phyloP scores from a whole-genome alignment of 1,140 invertebrate genomes.

The Trachelipus rathkii region DNA sequence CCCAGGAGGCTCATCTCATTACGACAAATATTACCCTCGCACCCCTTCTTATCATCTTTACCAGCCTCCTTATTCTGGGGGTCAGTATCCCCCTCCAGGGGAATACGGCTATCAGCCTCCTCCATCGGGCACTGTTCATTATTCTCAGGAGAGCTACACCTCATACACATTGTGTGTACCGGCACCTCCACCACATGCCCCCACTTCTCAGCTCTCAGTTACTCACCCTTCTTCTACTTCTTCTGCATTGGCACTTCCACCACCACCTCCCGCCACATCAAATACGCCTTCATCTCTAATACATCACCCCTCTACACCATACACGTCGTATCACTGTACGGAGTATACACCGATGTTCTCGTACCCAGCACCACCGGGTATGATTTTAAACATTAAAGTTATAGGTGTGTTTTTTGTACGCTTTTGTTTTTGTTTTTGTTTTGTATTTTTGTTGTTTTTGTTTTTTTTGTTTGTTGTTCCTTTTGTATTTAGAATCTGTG shows the following conservation, averaged over 20 bases:
- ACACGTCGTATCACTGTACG: constrained; percentile 44
- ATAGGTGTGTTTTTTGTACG: constrained; percentile 42
- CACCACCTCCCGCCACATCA: constrained; percentile 16
- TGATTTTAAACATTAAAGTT: constrained; percentile 43
- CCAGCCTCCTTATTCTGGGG: constrained; percentile 35
- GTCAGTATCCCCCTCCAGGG: constrained; percentile 37
- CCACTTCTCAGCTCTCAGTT: constrained; percentile 38
- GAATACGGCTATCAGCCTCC: constrained; percentile 39
- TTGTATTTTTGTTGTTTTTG: constrained; percentile 18
- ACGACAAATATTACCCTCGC: constrained; percentile 40
- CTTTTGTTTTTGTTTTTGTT: constrained; percentile 26
- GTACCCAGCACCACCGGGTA: constrained; percentile 39
- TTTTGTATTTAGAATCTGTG: neutral
- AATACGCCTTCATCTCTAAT: neutral
- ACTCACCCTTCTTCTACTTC: constrained; percentile 23
- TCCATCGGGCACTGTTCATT: constrained; percentile 40
- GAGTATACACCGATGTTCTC: constrained; percentile 36
- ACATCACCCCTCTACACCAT: constrained; percentile 35
- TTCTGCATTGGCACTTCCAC: constrained; percentile 24
- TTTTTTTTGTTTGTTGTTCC: neutral
- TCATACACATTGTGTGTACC: constrained; percentile 40
- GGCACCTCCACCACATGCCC: constrained; percentile 36
- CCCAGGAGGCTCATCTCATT: constrained; percentile 19
- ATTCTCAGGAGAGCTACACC: constrained; percentile 43
- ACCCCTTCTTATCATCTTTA: constrained; percentile 40